Evolutionary conservation across 2,888 invertebrate genomes (phyloP).

Genomic region (Calliopum simillimum): DNA sequence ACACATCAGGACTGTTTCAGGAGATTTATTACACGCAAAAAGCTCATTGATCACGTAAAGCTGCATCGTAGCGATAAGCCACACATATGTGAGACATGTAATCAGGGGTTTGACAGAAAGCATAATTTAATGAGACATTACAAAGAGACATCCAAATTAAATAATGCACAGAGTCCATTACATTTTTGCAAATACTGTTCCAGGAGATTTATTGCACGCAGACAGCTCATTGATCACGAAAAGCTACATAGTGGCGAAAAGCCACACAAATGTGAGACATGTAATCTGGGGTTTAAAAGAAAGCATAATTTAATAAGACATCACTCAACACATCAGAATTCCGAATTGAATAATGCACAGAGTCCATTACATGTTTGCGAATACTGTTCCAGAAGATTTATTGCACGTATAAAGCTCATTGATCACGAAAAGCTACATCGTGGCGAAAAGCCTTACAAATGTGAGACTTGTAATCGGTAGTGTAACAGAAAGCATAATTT

Average conservation of each 20-base stretch:
- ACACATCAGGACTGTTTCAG: conserved; percentile 51
- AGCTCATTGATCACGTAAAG: conserved; percentile 51
- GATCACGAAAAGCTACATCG: conserved; percentile 54
- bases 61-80: conserved; percentile 54
- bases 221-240: conserved; percentile 52
- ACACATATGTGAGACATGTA: conserved; percentile 51
- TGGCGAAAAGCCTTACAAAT: conserved; percentile 52
- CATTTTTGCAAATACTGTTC: conserved; percentile 51
- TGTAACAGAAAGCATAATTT: conserved; percentile 41
- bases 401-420: conserved; percentile 51
- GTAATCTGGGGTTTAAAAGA: conserved; percentile 31
- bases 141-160: background rate
- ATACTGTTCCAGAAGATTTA: conserved; percentile 51
- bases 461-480: conserved; percentile 44
- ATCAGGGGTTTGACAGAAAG: conserved; percentile 45
- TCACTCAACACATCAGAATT: conserved; percentile 23
- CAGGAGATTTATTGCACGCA: conserved; percentile 52
- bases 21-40: conserved; percentile 53
- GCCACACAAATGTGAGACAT: conserved; percentile 51
- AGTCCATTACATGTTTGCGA: conserved; percentile 50
- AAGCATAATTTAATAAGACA: conserved; percentile 44
- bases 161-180: background rate
- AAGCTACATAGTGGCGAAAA: conserved; percentile 53
- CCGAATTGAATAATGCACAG: background rate
- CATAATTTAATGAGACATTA: conserved; percentile 44